These are phyloP conservation scores for Andrena bicolor DNA, from an alignment of 2,888 invertebrate species.

Conservation along the genomic window DNA sequence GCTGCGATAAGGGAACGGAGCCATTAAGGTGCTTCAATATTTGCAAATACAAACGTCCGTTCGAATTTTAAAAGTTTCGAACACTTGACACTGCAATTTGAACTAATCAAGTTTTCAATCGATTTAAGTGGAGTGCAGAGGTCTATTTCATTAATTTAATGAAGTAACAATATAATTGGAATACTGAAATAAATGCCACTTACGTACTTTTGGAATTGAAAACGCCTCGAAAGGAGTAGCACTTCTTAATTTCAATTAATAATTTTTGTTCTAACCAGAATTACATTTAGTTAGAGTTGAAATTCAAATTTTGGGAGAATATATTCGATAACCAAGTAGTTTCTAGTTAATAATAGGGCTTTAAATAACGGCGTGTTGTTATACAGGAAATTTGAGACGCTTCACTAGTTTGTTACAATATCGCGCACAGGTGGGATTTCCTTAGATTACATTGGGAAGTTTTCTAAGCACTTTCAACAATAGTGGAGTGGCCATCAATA, in stretches of 20 bases:
- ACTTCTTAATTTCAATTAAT: neutral
- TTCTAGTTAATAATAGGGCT: neutral
- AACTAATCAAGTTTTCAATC: too few relatives aligned
- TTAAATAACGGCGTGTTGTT: neutral
- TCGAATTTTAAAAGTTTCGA: too few relatives aligned
- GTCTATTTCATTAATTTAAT: neutral
- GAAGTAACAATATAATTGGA: neutral
- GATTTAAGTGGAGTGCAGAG: neutral
- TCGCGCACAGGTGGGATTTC: neutral
- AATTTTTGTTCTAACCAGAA: neutral
- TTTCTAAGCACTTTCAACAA: slow-evolving; percentile 19
- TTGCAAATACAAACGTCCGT: neutral
- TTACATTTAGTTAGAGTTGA: neutral
- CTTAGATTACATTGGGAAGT: neutral
- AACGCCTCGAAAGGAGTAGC: neutral
- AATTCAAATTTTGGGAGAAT: neutral
- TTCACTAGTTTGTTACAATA: neutral
- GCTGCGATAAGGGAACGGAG: neutral
- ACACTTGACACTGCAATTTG: too few relatives aligned
- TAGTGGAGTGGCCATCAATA: slow-evolving; percentile 28
- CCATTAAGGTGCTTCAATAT: neutral
- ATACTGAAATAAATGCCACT: too few relatives aligned
- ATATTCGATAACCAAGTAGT: neutral
- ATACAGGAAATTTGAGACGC: neutral
- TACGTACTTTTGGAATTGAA: too few relatives aligned